These are phyloP conservation scores for Mimachlamys varia DNA, from an alignment of 2,888 invertebrate genomes.

Conservation along the genomic window DNA sequence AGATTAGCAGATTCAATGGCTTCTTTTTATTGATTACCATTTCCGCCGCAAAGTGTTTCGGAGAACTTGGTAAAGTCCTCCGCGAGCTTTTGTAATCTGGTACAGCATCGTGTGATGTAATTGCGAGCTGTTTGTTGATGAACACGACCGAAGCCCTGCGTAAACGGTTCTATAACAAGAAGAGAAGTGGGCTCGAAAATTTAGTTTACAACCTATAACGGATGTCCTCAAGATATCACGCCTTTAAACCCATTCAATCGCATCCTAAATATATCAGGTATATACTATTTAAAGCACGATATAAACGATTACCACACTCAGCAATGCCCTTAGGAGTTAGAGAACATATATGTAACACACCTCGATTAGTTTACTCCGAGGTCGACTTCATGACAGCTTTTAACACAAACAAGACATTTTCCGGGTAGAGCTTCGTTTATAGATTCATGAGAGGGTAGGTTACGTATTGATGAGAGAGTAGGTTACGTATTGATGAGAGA, in stretches of 20 bases:
- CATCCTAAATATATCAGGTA: neutral
- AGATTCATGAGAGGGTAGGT: too few relatives aligned
- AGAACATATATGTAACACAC: too few relatives aligned
- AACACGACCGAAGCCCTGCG: neutral
- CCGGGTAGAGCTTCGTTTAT: too few relatives aligned
- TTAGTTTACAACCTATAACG: neutral
- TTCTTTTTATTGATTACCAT: conserved; percentile 7
- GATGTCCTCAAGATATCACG: neutral
- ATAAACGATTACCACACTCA: neutral
- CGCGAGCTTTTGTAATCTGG: neutral
- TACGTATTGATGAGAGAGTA: too few relatives aligned
- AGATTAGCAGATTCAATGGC: conserved; percentile 14
- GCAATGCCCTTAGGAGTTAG: neutral
- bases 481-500: too few relatives aligned
- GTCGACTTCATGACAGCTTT: too few relatives aligned
- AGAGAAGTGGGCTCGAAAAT: neutral
- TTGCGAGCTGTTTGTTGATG: neutral
- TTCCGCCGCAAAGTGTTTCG: neutral
- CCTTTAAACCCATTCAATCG: neutral
- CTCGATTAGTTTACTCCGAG: too few relatives aligned
- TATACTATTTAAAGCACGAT: neutral
- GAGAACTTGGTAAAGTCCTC: neutral
- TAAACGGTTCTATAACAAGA: neutral
- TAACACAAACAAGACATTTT: too few relatives aligned
- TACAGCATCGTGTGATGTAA: neutral